These are phyloP conservation scores for Procambarus virginalis DNA, from an alignment of 1,140 invertebrate species.

Conservation along the genomic window DNA sequence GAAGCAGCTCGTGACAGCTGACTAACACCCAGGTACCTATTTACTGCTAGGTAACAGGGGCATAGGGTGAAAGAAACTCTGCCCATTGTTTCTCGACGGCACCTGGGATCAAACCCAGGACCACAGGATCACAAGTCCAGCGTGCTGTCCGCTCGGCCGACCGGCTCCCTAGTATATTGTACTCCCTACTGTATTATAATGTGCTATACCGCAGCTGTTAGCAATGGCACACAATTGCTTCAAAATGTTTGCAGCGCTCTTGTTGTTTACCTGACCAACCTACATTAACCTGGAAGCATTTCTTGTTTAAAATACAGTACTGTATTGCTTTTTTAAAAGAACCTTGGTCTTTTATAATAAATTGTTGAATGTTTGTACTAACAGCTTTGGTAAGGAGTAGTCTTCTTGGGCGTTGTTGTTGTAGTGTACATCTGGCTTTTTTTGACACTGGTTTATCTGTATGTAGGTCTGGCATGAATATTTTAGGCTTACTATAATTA, in stretches of 20 bases:
- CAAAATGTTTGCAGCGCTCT: not conserved
- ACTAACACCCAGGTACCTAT: too few relatives aligned
- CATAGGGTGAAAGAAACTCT: too few relatives aligned
- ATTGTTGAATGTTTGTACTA: not conserved
- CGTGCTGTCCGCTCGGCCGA: too few relatives aligned
- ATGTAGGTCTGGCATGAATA: not conserved
- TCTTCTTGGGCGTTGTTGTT: not conserved
- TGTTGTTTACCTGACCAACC: not conserved
- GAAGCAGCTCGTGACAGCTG: too few relatives aligned
- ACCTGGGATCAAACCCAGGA: too few relatives aligned
- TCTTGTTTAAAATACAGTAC: not conserved
- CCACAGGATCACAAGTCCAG: too few relatives aligned
- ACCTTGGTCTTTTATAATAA: not conserved
- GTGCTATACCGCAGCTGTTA: not conserved
- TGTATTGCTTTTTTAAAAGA: not conserved
- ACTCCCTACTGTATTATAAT: too few relatives aligned
- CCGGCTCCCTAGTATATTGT: too few relatives aligned
- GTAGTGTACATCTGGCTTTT: not conserved
- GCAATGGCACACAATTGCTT: not conserved
- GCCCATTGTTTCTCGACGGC: too few relatives aligned
- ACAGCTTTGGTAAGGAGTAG: not conserved
- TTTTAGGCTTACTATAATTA: not conserved
- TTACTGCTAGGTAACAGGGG: too few relatives aligned
- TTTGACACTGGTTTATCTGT: not conserved
- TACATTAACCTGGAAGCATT: not conserved